phyloP scores from a whole-genome alignment of 2,888 invertebrate species.

The Coenonympha glycerion region DNA sequence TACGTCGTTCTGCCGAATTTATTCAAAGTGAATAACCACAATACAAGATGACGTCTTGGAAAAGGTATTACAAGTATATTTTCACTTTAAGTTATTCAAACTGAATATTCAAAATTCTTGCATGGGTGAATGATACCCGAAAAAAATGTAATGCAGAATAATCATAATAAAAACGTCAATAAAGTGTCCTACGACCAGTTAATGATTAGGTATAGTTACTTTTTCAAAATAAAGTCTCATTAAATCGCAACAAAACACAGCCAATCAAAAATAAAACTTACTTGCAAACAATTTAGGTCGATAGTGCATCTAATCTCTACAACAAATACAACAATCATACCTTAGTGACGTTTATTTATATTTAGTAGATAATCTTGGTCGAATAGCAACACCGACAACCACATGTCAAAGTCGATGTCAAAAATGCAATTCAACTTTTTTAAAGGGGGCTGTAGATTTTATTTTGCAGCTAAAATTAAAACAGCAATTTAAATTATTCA shows the following conservation, averaged over 20 bases:
- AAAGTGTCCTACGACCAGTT: background rate
- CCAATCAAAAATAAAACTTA: constrained; percentile 36
- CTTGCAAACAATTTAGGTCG: constrained; percentile 36
- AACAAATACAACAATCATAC: constrained; percentile 30
- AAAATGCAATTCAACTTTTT: background rate
- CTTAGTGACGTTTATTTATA: constrained; percentile 35
- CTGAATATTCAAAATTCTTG: no score
- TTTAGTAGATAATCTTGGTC: constrained; percentile 46
- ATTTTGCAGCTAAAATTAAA: background rate
- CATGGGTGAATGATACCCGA: no score
- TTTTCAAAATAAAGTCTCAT: constrained; percentile 23
- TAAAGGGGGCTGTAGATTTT: background rate
- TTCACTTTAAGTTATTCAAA: no score
- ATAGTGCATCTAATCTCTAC: constrained; percentile 45
- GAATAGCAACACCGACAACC: constrained; percentile 24
- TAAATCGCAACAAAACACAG: constrained; percentile 44
- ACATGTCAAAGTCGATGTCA: constrained; percentile 14
- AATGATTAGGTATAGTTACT: constrained; percentile 1
- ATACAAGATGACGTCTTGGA: no score
- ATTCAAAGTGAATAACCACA: no score
- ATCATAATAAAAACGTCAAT: no score
- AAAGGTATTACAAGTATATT: no score
- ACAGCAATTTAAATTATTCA: background rate
- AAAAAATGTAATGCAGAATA: no score
- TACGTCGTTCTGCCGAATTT: no score